Evolutionary conservation across 2,113 vertebrate genomes (phyloP), one percentile per base, ranked within the genome.

Genomic region (Murina feae): DNA sequence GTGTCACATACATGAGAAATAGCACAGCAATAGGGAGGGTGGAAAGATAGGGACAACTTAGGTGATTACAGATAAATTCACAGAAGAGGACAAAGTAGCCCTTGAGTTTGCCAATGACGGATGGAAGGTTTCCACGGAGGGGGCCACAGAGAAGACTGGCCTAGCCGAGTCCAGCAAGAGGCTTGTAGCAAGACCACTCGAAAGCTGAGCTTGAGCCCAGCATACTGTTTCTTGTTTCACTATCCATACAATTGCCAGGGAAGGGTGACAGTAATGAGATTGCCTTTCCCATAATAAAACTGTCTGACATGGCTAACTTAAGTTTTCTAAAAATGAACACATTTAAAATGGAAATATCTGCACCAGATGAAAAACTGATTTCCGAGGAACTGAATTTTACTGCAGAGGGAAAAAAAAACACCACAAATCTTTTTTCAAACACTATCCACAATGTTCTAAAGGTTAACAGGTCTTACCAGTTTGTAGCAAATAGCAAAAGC

Each of bases 401-500:
- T 94, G 63, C 66, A 93, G 66, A 96, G 60, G 60, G 65, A 53
- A 74, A 4, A 12, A 71, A 84, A 47, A 58, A 35, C 9, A n/a
- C n/a, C n/a, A n/a, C 6, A 30, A 89, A 1, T 63, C 1, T 69
- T 30, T 13, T 96, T 35, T 47, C 16, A 55, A 75, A 90, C 20
- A 90, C 44, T 86, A 88, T 11, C 58, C 78, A 90, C 28, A 71
- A 85, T 17, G 78, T 71, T 84, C 78, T 65, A 53, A 63, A 47
- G 44, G 3, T 55, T 49, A 90, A 94, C 65, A n/a, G 1, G 66
- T 85, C 97, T 98, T 98, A 99, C 99, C 98, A 99, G 85, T 98
- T 99, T 99, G 97, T 99, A 99, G 98, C 99, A 99, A 97, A 98
- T 98, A 47, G 98, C 99, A 97, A 97, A 98, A 37, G 98, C 99